phyloP scores from a whole-genome alignment of 1,140 invertebrate genomes.

The Watersipora subatra region DNA sequence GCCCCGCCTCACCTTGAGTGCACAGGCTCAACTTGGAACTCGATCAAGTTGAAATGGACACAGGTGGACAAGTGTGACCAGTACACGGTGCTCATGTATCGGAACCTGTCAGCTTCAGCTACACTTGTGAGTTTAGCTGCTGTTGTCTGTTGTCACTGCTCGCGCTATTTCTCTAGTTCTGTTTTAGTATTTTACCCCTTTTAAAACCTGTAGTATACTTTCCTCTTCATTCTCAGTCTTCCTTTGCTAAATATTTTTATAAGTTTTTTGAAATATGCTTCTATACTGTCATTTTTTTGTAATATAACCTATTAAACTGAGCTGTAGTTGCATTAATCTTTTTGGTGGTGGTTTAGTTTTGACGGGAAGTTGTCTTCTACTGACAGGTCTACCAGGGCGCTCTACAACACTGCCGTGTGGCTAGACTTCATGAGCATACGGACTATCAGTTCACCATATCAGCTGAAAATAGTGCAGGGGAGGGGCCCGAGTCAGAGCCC shows the following conservation, averaged over 20 bases:
- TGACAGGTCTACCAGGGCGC: conserved; percentile 64
- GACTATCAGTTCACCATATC: conserved; percentile 66
- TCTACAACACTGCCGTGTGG: conserved; percentile 59
- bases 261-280: too few relatives aligned
- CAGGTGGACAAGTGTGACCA: conserved; percentile 53
- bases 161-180: too few relatives aligned
- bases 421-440: conserved; percentile 61
- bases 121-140: not conserved
- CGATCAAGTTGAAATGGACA: conserved; percentile 70
- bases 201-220: too few relatives aligned
- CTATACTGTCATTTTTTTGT: too few relatives aligned
- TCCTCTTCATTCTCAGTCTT: too few relatives aligned
- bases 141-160: too few relatives aligned
- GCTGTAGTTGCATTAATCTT: too few relatives aligned
- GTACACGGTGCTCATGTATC: conserved; percentile 55
- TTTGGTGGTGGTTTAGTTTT: too few relatives aligned
- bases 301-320: too few relatives aligned
- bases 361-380: too few relatives aligned
- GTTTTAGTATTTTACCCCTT: too few relatives aligned
- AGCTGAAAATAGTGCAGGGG: conserved; percentile 65
- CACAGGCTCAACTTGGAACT: conserved; percentile 57
- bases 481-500: conserved; percentile 58
- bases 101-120: conserved; percentile 26
- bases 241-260: too few relatives aligned
- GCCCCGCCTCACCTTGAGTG: conserved; percentile 59